Conservation (phyloP, 2,797 vertebrate species). For the Helicolenus hilgendorfi region DNA sequence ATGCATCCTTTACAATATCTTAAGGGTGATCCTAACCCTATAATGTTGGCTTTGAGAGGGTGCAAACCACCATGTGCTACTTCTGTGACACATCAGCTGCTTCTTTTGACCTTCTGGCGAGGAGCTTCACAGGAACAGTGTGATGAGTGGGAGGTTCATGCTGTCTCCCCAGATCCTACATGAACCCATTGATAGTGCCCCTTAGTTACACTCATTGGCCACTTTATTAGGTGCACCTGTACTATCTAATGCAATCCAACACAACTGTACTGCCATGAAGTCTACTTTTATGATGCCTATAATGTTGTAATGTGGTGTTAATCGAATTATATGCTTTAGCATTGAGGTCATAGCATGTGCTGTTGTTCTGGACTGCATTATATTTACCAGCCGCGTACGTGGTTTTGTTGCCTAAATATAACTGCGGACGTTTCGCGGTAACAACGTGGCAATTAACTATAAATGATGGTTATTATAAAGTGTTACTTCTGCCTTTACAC, state of each 20-base stretch:
- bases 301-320: not conserved
- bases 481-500: not conserved
- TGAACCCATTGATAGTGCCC: not conserved
- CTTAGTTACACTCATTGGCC: not conserved
- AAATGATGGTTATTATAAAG: too few species aligned
- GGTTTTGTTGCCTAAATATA: too few species aligned
- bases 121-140: not conserved
- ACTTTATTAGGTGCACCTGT: not conserved
- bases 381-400: not conserved
- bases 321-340: not conserved
- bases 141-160: not conserved
- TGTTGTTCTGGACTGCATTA: not conserved
- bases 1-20: not conserved
- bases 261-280: fast-evolving
- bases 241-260: not conserved
- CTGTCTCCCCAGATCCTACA: not conserved
- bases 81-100: not conserved
- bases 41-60: not conserved
- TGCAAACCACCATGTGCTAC: not conserved
- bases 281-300: not conserved
- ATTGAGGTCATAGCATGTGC: fast-evolving
- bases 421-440: too few species aligned
- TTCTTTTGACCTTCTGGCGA: not conserved
- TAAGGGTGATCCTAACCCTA: not conserved
- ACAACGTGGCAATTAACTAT: not conserved